Conservation (phyloP, 1,140 invertebrate genomes). For the Epicauta chinensis region DNA sequence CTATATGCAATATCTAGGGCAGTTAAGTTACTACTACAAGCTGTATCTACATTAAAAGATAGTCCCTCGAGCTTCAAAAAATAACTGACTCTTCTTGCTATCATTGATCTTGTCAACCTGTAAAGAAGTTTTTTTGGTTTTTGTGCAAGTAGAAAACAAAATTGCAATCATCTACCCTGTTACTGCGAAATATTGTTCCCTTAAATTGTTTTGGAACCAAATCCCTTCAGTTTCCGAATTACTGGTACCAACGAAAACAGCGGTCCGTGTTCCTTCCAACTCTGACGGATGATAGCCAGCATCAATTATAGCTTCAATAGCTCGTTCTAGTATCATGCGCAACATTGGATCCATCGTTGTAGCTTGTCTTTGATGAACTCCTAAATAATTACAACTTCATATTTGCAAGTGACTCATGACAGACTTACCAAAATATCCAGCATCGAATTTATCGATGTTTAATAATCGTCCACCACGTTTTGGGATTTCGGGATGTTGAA, state of each 20-base stretch:
- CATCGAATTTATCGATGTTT: constrained; percentile 73
- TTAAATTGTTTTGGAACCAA: background rate
- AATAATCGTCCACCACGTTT: constrained; percentile 72
- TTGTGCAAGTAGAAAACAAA: background rate
- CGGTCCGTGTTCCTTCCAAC: constrained; percentile 63
- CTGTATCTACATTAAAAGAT: constrained; percentile 79
- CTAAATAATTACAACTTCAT: no score
- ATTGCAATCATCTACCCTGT: background rate
- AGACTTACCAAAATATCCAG: constrained; percentile 63
- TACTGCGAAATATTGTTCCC: background rate
- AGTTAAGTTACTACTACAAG: constrained; percentile 83
- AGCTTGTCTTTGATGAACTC: constrained; percentile 69
- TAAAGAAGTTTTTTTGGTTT: background rate
- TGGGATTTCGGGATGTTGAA: constrained; percentile 60
- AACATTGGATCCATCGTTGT: constrained; percentile 85
- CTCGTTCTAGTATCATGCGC: constrained; percentile 72
- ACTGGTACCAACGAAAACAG: constrained; percentile 72
- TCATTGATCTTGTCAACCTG: constrained; percentile 47
- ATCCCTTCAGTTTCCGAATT: background rate
- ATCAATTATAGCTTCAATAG: constrained; percentile 82
- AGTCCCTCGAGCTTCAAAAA: constrained; percentile 65
- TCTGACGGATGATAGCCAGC: constrained; percentile 60
- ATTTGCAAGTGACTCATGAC: no score
- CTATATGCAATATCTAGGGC: constrained; percentile 77
- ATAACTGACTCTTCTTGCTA: constrained; percentile 84